Evolutionary conservation across 2,797 vertebrate genomes (phyloP), one percentile per base, ranked within the genome.

Genomic region (Manis javanica): DNA sequence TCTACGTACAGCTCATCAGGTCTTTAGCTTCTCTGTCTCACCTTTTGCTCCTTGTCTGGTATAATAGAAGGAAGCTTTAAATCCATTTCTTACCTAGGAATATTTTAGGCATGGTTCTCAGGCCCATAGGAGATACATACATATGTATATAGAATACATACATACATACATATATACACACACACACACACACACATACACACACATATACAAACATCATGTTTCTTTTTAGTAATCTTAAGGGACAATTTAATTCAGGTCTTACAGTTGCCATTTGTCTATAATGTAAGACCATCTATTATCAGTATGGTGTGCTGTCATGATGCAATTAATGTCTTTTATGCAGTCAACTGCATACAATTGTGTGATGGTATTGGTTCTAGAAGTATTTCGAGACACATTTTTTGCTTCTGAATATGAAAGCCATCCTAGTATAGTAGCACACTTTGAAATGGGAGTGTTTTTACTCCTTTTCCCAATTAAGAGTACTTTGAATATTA

Each of bases 401-500:
- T 82, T 90, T 90, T 90, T 92, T 87, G 39, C 2, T 51, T 18
- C 21, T 53, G 29, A 83, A 53, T 96, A 61, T 81, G 69, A 87
- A 92, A 84, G 24, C 23, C 24, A 82, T 24, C 31, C 68, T 69
- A 66, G 18, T 92, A 96, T 69, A 95, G n/a, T 79, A 88, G 18
- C 24, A 64, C 19, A 81, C 23, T 88, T 96, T 87, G 69, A 88
- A 91, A 81, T 55, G 63, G 42, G 31, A 84, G 0, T 46, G 1
- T 39, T 94, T 95, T 90, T 71, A 53, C 39, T 96, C 11, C n/a
- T 78, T 94, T 95, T 69, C 21, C n/a, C 37, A 90, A 31, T 39
- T 92, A 95, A 72, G 55, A 86, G 14, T 77, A 83, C 19, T 46
- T 64, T 83, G 72, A 46, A 82, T 57, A 13, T 71, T 72, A 18